Base-by-base conservation (phyloP, 1,140 invertebrate species). In the Lysiphlebus fabarum region DNA sequence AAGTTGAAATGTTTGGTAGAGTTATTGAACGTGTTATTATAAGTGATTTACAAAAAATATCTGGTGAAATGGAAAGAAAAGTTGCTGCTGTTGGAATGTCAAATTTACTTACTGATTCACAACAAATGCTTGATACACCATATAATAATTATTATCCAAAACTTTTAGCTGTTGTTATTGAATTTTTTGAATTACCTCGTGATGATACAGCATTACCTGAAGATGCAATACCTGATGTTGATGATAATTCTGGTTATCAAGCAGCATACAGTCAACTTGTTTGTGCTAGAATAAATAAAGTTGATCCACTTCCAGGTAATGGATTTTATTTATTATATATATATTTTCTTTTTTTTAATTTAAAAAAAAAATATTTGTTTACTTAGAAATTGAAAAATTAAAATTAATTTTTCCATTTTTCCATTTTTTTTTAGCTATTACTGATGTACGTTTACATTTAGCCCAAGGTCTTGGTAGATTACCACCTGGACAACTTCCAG, bases 1-100 rank as follows among this genome's bases (percentile, higher is more conserved):
- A 99, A 75, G 76, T 85, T 10, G 87, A 89, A 68, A 93, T 99
- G 89, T 98, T 98, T 82, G 87, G 85, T 34, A 96, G 96, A 93
- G 90, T 98, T 11, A 67, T 95, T 40, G 93, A 98, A 70, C 88
- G 92, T 53, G 82, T 98, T 1, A 85, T 95, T 38, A 81, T 98
- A 14, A 73, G 87, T 6, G 94, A 98, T 73, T 76, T 94, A 59
- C 89, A 93, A 72, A 95, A 94, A 75, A 86, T 98, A 7, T 84
- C 85, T 7, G 93, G 91, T 7, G 79, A 82, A 12, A 81, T 90
- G 43, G 93, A 98, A 65, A 83, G 89, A 47, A 97, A 96, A 83
- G 88, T 96, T 53, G 89, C 91, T 53, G 90, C 92, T 11, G 87
- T 95, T 12, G 96, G 95, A 49, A 85, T 96, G 48, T 89, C 88